phyloP scores from a whole-genome alignment of 2,113 vertebrate species.

The Sinocyclocheilus rhinocerous region DNA sequence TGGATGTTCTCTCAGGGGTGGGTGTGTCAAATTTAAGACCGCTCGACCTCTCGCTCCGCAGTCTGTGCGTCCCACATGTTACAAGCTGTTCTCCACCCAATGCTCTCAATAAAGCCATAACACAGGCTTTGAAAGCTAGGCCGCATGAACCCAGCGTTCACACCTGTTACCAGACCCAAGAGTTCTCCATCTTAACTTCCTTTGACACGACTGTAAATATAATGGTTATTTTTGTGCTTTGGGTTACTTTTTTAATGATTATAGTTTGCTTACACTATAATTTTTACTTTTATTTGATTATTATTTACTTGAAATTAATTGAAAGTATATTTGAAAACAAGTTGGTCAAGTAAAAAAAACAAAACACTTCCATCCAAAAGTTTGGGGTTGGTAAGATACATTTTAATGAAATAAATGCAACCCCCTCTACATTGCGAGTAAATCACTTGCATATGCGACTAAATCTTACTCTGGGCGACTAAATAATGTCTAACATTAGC shows the following conservation, averaged over 20 bases:
- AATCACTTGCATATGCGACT: too few relatives aligned
- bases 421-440: too few relatives aligned
- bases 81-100: neutral
- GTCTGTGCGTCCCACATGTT: neutral
- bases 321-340: too few relatives aligned
- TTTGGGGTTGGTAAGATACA: too few relatives aligned
- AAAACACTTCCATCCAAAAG: too few relatives aligned
- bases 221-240: neutral
- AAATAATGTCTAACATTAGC: too few relatives aligned
- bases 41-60: neutral
- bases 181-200: neutral
- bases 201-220: neutral
- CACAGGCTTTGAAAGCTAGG: neutral
- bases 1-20: constrained; percentile 3
- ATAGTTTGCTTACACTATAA: too few relatives aligned
- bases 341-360: too few relatives aligned
- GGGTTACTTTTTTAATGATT: neutral
- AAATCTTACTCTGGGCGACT: too few relatives aligned
- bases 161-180: constrained; percentile 15
- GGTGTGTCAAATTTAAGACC: constrained; percentile 21
- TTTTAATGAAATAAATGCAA: too few relatives aligned
- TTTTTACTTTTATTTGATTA: too few relatives aligned
- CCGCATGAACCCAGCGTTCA: constrained; percentile 12
- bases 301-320: too few relatives aligned
- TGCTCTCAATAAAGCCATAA: neutral